These are phyloP conservation scores for Peromyscus leucopus DNA, from an alignment of 2,113 vertebrate genomes.

Conservation along the genomic window DNA sequence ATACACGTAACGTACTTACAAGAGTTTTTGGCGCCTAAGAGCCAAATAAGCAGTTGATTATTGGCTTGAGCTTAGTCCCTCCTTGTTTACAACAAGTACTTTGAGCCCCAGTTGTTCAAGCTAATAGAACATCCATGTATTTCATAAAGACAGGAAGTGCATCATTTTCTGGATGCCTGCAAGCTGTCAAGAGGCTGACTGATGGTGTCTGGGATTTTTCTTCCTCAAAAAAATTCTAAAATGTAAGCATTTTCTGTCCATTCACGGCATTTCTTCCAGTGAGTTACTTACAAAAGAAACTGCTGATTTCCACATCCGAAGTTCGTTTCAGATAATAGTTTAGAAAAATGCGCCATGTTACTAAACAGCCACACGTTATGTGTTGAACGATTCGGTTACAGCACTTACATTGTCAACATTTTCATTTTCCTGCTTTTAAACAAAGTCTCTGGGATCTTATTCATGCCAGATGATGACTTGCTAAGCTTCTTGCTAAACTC, in stretches of 20 bases:
- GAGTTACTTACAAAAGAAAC: constrained; percentile 62
- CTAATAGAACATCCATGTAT: constrained; percentile 47
- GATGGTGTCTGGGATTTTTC: constrained; percentile 45
- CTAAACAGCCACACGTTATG: constrained; percentile 23
- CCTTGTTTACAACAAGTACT: constrained; percentile 46
- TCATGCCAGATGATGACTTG: constrained; percentile 59
- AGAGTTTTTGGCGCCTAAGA: constrained; percentile 21
- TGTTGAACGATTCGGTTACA: constrained; percentile 3
- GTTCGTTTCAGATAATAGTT: constrained; percentile 39
- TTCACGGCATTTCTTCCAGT: constrained; percentile 34
- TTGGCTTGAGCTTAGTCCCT: neutral
- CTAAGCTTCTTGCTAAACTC: constrained; percentile 61
- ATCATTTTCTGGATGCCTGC: constrained; percentile 50
- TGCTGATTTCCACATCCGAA: constrained; percentile 22
- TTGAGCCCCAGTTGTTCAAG: neutral
- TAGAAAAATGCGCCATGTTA: constrained; percentile 31
- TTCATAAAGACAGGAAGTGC: constrained; percentile 2
- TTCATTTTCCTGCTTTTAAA: constrained; percentile 60
- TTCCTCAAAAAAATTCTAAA: constrained; percentile 58
- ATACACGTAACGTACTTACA: neutral
- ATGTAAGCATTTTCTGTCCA: constrained; percentile 44
- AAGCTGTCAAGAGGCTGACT: neutral
- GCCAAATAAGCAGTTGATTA: constrained; percentile 21
- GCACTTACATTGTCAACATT: constrained; percentile 55
- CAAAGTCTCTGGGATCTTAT: constrained; percentile 60